Percentiles rank a stretch among this genome's conserved stretches.
Evolutionary conservation across 2,113 vertebrate species (phyloP).

Genomic region (Vulpes vulpes): DNA sequence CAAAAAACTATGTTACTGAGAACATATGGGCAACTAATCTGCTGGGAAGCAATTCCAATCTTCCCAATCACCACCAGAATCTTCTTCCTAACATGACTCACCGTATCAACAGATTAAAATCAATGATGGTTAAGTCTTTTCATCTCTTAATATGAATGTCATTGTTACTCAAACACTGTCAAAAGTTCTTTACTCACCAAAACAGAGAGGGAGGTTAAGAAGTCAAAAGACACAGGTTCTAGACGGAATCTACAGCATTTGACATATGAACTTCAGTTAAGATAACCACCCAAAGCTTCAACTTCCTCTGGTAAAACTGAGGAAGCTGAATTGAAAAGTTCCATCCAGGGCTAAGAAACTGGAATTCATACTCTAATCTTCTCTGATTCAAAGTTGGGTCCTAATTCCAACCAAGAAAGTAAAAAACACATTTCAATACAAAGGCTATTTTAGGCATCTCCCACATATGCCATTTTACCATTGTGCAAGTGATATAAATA

Average conservation of each 20-base stretch:
- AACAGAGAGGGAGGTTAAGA: not conserved
- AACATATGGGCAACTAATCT: not conserved
- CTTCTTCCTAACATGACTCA: not conserved
- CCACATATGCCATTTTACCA: not conserved
- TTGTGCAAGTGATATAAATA: not conserved
- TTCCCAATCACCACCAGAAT: not conserved
- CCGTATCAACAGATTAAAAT: not conserved
- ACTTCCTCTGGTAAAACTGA: slow-evolving; percentile 7
- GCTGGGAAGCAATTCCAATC: not conserved
- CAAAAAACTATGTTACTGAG: not conserved
- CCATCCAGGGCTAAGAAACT: not conserved
- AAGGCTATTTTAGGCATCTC: slow-evolving; percentile 20
- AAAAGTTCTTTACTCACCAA: not conserved
- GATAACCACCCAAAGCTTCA: not conserved
- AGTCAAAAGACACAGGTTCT: not conserved
- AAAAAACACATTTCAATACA: not conserved
- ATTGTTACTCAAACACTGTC: not conserved
- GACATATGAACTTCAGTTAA: not conserved
- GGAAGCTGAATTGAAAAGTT: not conserved
- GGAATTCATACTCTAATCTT: not conserved
- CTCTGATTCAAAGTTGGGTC: not conserved
- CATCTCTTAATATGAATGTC: not conserved
- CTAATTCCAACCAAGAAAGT: not conserved
- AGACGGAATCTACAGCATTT: not conserved
- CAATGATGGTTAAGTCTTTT: not conserved